Evolutionary conservation across 2,113 vertebrate genomes (phyloP), one percentile per base, ranked within the genome.

Genomic region (Microtus pennsylvanicus): DNA sequence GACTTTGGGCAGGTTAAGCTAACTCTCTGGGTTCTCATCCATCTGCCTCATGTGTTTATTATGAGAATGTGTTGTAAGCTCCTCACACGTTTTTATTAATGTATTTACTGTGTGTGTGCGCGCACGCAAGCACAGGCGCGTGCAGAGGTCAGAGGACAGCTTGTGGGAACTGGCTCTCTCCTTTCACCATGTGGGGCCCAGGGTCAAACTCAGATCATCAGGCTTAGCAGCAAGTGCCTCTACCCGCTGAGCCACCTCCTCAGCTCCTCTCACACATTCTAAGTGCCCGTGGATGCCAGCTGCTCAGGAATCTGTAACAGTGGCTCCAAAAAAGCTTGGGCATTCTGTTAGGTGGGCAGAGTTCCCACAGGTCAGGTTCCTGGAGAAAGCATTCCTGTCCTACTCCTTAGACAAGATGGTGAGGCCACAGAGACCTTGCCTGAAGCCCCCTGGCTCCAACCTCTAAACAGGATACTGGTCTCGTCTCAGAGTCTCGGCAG

Each of bases 251-350:
- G 63, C 83, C 63, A 69, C 21, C 63, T 14, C 63, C 10, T 42
- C 42, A 22, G 83, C 42, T 86, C 63, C 83, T 69, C 83, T 86
- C 52, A 81, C 38, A 47, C 78, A 85, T 89, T 82, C 70, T 28
- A 86, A 85, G 82, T 87, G 28, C 69, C 78, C 88, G 1, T 45
- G 47, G 80, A 33, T 80, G 50, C 45, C 72, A 88, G 85, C 28
- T 74, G n/a, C 92, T 90, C 75, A 78, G 90, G 82, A 93, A 90
- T 88, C 42, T 89, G 72, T 77, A 63, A 70, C 74, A 50, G 78
- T 21, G 14, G 61, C 78, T 90, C 30, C 17, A 21, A 69, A 91
- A 96, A 87, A 90, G 47, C 72, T 67, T 14, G 93, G 65, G 35
- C 78, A 30, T 92, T 89, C 58, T 90, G 55, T 78, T 89, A 52